These are phyloP conservation scores for Varanus salvator DNA, from an alignment of 2,113 vertebrate species.

Conservation along the genomic window DNA sequence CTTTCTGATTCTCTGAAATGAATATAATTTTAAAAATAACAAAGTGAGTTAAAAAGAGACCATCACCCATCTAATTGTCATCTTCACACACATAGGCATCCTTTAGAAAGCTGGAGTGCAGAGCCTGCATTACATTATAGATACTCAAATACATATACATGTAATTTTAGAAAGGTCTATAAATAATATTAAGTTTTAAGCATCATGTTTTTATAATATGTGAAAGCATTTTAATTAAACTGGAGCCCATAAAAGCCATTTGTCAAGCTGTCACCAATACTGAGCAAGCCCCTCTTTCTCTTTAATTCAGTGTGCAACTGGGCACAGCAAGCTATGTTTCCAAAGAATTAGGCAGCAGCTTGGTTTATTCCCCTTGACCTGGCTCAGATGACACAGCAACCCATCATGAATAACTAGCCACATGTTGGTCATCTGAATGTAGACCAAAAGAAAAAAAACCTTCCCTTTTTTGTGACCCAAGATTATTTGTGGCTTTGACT, in stretches of 20 bases:
- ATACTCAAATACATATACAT: background rate
- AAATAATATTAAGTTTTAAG: background rate
- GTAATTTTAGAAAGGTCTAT: rapidly evolving
- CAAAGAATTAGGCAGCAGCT: background rate
- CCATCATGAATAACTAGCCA: no score
- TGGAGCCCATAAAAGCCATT: background rate
- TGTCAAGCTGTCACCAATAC: background rate
- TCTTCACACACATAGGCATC: background rate
- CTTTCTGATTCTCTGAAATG: constrained; percentile 3
- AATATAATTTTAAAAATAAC: background rate
- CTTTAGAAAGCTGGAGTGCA: background rate
- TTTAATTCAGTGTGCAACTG: background rate
- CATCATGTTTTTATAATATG: background rate
- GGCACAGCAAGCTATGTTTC: background rate
- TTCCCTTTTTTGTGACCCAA: no score
- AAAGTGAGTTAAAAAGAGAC: background rate
- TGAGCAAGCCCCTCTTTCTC: no score
- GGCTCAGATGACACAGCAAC: no score
- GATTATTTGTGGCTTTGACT: no score
- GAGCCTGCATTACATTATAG: background rate
- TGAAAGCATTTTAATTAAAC: background rate
- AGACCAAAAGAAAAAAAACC: no score
- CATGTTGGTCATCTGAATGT: no score
- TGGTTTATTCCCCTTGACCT: background rate
- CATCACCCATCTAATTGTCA: background rate